Conservation (phyloP, 1,140 invertebrate species). For the Drosophila albomicans region DNA sequence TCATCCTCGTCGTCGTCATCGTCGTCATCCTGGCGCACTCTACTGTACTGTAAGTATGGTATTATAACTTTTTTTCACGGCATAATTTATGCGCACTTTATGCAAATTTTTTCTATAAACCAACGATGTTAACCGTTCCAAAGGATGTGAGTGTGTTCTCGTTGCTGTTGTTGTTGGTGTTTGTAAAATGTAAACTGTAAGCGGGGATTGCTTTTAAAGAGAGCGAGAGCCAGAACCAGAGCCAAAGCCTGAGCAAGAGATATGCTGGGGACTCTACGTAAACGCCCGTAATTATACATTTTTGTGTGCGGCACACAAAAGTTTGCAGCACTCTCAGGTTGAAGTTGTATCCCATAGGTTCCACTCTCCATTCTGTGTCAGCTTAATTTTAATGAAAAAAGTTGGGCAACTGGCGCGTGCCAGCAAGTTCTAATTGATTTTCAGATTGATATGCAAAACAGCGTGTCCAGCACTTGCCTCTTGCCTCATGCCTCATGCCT, state of each 20-base stretch:
- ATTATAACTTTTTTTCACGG: conserved; percentile 62
- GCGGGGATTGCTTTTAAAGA: conserved; percentile 30
- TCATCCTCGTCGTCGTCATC: conserved; percentile 1
- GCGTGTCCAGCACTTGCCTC: conserved; percentile 22
- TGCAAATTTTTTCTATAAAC: conserved; percentile 58
- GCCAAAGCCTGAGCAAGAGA: background rate
- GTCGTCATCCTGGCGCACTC: conserved; percentile 2
- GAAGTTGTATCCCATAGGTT: conserved; percentile 34
- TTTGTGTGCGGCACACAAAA: conserved; percentile 42
- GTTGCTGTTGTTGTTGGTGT: conserved; percentile 27
- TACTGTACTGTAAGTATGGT: conserved; percentile 53
- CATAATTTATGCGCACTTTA: conserved; percentile 63
- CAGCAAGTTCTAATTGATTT: conserved; percentile 59
- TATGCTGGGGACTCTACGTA: conserved; percentile 15
- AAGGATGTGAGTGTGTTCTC: conserved; percentile 39
- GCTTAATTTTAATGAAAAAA: conserved; percentile 62
- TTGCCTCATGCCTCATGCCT: background rate
- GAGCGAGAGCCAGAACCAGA: background rate
- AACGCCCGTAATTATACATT: conserved; percentile 57
- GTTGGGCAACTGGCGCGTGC: conserved; percentile 51
- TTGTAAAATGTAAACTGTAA: conserved; percentile 45
- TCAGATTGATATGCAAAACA: conserved; percentile 62
- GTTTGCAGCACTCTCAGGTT: conserved; percentile 44
- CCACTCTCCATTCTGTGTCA: background rate
- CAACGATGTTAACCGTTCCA: conserved; percentile 36